Evolutionary conservation across 2,888 invertebrate genomes (phyloP), one percentile per base, ranked within the genome.

Genomic region (Silvanus unidentatus): DNA sequence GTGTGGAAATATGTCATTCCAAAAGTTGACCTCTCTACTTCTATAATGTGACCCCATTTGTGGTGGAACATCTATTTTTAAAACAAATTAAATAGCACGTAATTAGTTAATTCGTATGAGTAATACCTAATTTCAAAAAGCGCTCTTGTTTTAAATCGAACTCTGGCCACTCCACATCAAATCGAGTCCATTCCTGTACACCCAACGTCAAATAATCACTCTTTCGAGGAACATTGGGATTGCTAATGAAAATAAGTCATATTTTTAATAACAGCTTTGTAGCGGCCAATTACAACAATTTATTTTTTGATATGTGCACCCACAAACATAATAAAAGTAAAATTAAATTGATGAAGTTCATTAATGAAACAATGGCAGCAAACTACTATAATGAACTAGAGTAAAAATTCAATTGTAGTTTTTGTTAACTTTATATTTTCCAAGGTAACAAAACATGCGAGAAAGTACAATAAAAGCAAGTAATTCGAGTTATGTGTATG

Each of bases 111-210:
- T 2, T 28, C 29, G 4, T 2, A 22, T 11, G 16, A 8, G 16
- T 62, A 74, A 76, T 73, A 87, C 88, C 87, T 53, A 92, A 75
- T 69, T 82, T 82, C 47, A 93, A 74, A 69, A 86, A 94, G 6
- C 83, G 81, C 64, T 90, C 87, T 53, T 84, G 81, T 1, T 76
- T 76, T 1, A 77, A 73, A 55, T 86, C 86, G 62, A 88, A 95
- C 57, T 86, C 84, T 0, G 89, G 88, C 95, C 95, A 95, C 48
- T 86, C 84, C 10, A 84, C 74, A 46, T 86, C 82, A 62, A 63
- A 68, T 49, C 79, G 76, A 48, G 73, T 75, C 84, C 86, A 86
- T 44, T 85, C 82, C 40, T 78, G 75, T 29, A 77, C 76, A 51
- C 81, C 79, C 16, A 81, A 71, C 29, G 81, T 83, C 47, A 77